Conservation (phyloP, 30 jellyfish, hydroid and myxozoan species). For the Aurelia sp. region DNA sequence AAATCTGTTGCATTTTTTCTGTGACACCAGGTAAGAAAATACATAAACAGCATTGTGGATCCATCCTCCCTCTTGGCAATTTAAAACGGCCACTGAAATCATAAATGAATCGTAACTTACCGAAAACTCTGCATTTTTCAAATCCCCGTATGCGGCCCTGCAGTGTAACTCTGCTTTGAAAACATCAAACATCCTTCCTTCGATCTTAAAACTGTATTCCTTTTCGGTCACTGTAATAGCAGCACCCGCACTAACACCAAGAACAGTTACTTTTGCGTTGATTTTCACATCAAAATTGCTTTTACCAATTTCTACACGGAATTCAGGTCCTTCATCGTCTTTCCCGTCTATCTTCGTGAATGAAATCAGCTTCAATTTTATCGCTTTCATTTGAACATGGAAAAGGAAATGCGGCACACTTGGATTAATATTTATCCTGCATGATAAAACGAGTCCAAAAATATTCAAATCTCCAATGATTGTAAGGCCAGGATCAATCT, state of each 20-base stretch:
- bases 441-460: background rate
- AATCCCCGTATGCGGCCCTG: constrained; percentile 24
- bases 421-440: constrained; percentile 10
- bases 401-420: background rate
- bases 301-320: constrained; percentile 2
- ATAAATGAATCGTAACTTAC: background rate
- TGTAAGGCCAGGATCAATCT: constrained; percentile 17
- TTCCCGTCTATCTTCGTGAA: constrained; percentile 20
- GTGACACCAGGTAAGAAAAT: too few species aligned
- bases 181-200: constrained; percentile 7
- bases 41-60: too few species aligned
- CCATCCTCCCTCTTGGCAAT: too few species aligned
- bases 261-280: constrained; percentile 17
- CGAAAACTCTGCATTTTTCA: constrained; percentile 24
- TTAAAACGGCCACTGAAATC: too few species aligned
- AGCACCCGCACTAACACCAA: constrained; percentile 10
- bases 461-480: constrained; percentile 15
- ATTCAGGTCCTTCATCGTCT: constrained; percentile 24
- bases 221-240: constrained; percentile 1
- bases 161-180: constrained; percentile 29
- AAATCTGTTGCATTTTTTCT: too few species aligned
- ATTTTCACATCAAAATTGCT: constrained; percentile 1
- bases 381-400: background rate
- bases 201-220: background rate
- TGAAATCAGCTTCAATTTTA: background rate